Percentiles rank a stretch among this genome's conserved stretches.
phyloP scores from a whole-genome alignment of 1,140 invertebrate genomes.

The Scaptomyza montana region DNA sequence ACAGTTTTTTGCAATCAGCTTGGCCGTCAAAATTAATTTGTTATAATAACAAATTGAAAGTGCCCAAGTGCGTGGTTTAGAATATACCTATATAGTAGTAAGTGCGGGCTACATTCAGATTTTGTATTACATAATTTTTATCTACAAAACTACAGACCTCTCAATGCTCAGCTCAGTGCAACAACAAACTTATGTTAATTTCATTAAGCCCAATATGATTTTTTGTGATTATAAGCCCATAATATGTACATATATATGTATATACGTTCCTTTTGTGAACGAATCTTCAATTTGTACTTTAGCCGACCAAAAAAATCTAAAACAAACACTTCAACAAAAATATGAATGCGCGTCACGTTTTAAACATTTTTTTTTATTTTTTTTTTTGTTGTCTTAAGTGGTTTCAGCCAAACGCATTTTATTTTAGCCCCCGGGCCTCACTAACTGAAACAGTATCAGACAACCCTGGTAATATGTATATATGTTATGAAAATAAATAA shows the following conservation, averaged over 20 bases:
- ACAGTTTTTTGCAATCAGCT: slow-evolving; percentile 76
- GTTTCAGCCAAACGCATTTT: slow-evolving; percentile 25
- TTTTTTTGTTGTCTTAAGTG: slow-evolving; percentile 42
- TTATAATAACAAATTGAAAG: slow-evolving; percentile 77
- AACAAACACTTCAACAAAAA: slow-evolving; percentile 64
- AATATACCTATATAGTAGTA: background rate
- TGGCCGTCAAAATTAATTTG: slow-evolving; percentile 76
- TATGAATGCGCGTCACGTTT: slow-evolving; percentile 67
- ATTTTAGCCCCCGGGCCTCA: slow-evolving; percentile 2
- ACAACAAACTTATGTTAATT: slow-evolving; percentile 40
- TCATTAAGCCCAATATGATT: slow-evolving; percentile 50
- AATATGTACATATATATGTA: background rate
- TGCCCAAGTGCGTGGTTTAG: slow-evolving; percentile 14
- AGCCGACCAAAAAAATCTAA: slow-evolving; percentile 62
- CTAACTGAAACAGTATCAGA: slow-evolving; percentile 39
- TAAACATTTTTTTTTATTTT: slow-evolving; percentile 36
- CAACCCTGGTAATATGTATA: slow-evolving; percentile 29
- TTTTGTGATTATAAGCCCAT: slow-evolving; percentile 41
- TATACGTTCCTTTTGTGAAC: slow-evolving; percentile 6
- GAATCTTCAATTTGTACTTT: slow-evolving; percentile 50
- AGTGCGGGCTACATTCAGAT: background rate
- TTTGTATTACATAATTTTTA: background rate
- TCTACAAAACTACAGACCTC: background rate
- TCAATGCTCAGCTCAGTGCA: slow-evolving; percentile 16
- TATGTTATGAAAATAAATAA: slow-evolving; percentile 69